Evolutionary conservation across 1,140 invertebrate genomes (phyloP).

Genomic region (Drosophila leontia): DNA sequence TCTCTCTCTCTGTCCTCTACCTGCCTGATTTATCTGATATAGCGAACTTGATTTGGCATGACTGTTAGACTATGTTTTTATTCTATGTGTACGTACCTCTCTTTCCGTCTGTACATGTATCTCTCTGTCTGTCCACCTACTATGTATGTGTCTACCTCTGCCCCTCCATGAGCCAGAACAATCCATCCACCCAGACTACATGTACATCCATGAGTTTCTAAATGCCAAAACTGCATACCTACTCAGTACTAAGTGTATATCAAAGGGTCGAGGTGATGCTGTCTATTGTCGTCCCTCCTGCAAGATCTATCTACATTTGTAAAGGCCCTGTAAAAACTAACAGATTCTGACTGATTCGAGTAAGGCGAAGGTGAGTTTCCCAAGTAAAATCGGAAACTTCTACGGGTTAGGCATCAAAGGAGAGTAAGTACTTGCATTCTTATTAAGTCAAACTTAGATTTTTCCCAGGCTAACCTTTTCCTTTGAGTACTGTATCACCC

Average conservation of each 20-base stretch:
- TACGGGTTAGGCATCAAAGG: slow-evolving; percentile 3
- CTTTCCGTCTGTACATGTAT: slow-evolving; percentile 30
- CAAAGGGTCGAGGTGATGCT: slow-evolving; percentile 47
- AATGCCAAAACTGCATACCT: slow-evolving; percentile 12
- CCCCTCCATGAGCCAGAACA: slow-evolving; percentile 26
- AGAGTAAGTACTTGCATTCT: slow-evolving; percentile 27
- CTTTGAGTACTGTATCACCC: slow-evolving; percentile 28
- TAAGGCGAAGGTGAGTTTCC: slow-evolving; percentile 11
- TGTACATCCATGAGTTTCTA: slow-evolving; percentile 17
- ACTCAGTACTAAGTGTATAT: slow-evolving; percentile 9
- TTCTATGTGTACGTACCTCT: slow-evolving; percentile 57
- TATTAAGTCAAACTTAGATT: slow-evolving; percentile 3
- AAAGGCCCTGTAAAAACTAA: slow-evolving; percentile 4
- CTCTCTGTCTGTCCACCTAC: slow-evolving; percentile 19
- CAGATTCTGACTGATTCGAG: background rate
- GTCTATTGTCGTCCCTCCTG: slow-evolving; percentile 25
- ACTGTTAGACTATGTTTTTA: slow-evolving; percentile 77
- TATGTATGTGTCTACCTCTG: slow-evolving; percentile 23
- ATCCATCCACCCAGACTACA: slow-evolving; percentile 21
- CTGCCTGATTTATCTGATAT: slow-evolving; percentile 65
- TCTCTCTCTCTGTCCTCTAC: slow-evolving; percentile 18
- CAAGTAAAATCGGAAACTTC: background rate
- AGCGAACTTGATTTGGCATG: slow-evolving; percentile 78
- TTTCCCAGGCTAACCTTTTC: slow-evolving; percentile 22
- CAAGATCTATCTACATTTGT: slow-evolving; percentile 30